Evolutionary conservation across 2,888 invertebrate genomes (phyloP).

Genomic region (Nasonovia ribisnigri): DNA sequence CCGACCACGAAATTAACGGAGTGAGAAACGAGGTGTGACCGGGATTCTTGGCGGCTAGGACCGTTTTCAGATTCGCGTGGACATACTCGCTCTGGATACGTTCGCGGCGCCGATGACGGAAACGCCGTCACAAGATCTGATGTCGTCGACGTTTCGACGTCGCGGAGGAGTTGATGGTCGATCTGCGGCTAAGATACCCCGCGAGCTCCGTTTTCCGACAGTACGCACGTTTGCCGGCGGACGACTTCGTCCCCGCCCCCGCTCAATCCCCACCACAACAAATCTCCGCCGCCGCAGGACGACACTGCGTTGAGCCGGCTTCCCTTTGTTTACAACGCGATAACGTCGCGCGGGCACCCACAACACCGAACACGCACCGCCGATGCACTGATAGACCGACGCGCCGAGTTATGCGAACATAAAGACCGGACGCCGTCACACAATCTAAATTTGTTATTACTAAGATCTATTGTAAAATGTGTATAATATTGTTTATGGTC

Average conservation of each 20-base stretch:
- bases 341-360: neutral
- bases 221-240: neutral
- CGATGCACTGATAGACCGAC: neutral
- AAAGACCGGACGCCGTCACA: too few species aligned
- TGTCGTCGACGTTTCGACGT: neutral
- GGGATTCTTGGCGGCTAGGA: neutral
- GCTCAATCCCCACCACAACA: neutral
- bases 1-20: neutral
- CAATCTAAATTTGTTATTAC: too few species aligned
- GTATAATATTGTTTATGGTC: too few species aligned
- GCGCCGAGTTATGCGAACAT: neutral
- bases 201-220: neutral
- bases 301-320: neutral
- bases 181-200: neutral
- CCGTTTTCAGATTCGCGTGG: neutral
- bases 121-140: neutral
- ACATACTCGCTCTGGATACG: neutral
- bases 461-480: too few species aligned
- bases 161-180: neutral
- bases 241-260: neutral
- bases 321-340: conserved; percentile 42
- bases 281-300: neutral
- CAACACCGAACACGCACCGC: neutral
- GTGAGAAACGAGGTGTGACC: neutral
- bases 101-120: neutral